Conservation (phyloP, 2,888 invertebrate genomes). For the Catocala fraxini region DNA sequence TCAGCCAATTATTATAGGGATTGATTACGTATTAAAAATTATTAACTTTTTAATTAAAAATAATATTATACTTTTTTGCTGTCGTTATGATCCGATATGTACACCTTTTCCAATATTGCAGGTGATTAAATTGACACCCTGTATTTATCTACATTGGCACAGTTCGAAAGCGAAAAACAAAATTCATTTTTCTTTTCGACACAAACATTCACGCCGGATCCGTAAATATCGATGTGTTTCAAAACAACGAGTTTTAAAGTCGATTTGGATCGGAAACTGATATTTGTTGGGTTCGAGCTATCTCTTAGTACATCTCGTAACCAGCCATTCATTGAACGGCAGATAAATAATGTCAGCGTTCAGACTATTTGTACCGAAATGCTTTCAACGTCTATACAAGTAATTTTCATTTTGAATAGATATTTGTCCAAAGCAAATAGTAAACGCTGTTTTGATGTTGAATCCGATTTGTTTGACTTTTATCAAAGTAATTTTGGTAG, state of each 20-base stretch:
- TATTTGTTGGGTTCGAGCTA: slow-evolving; percentile 31
- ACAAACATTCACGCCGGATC: slow-evolving; percentile 18
- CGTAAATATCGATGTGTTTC: slow-evolving; percentile 41
- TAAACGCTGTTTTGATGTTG: background rate
- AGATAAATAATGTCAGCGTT: slow-evolving; percentile 9
- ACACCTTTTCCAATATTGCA: no score
- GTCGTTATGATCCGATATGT: no score
- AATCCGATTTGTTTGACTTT: background rate
- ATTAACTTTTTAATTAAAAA: no score
- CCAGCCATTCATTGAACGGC: slow-evolving; percentile 10
- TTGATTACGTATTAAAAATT: no score
- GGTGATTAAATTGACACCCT: no score
- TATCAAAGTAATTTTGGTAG: background rate
- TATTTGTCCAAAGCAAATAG: slow-evolving; percentile 5
- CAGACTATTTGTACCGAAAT: slow-evolving; percentile 9
- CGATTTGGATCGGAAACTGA: slow-evolving; percentile 31
- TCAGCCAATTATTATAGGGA: no score
- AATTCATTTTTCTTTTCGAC: slow-evolving; percentile 41
- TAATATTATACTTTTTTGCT: no score
- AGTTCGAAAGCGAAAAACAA: slow-evolving; percentile 31
- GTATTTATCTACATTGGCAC: slow-evolving; percentile 21
- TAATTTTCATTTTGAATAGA: background rate
- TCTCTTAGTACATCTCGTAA: slow-evolving; percentile 25
- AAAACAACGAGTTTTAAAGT: slow-evolving; percentile 28
- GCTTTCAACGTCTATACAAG: slow-evolving; percentile 1